These are phyloP conservation scores for Tachyglossus aculeatus DNA, from an alignment of 2,797 vertebrate species.

Conservation along the genomic window DNA sequence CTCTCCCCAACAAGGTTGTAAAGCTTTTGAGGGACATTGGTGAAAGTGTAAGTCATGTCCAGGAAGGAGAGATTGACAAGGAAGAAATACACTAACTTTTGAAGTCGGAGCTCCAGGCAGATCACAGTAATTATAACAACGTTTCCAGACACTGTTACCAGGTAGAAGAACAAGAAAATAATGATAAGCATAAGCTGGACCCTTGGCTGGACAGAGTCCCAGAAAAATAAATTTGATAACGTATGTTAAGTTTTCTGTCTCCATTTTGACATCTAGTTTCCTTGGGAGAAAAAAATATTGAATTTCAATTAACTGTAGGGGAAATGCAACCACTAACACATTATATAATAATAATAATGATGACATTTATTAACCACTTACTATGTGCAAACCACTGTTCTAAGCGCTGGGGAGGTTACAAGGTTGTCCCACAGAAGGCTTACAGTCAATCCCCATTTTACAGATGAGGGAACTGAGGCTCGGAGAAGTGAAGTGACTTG, in stretches of 20 bases:
- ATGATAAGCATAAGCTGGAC: constrained; percentile 44
- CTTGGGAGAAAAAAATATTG: too few species aligned
- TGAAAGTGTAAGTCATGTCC: constrained; percentile 56
- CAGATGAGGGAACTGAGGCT: too few species aligned
- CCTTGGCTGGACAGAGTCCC: constrained; percentile 55
- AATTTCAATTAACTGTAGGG: background rate
- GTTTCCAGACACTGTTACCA: constrained; percentile 52
- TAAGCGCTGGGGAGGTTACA: too few species aligned
- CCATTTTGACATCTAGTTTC: constrained; percentile 7
- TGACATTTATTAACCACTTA: too few species aligned
- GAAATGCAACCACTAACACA: background rate
- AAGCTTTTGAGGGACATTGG: constrained; percentile 57
- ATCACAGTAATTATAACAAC: constrained; percentile 37
- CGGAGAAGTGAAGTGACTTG: too few species aligned
- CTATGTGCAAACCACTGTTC: too few species aligned
- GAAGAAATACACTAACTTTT: constrained; percentile 68
- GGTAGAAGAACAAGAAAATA: constrained; percentile 52
- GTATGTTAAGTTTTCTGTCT: background rate
- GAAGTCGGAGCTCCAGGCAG: constrained; percentile 39
- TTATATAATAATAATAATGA: too few species aligned
- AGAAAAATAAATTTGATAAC: constrained; percentile 61
- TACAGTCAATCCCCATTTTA: too few species aligned
- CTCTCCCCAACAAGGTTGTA: constrained; percentile 45
- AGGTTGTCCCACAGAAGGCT: too few species aligned
- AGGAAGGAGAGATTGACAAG: constrained; percentile 63